These are phyloP conservation scores for Antitype chi DNA, from an alignment of 2,888 invertebrate species.

Conservation along the genomic window DNA sequence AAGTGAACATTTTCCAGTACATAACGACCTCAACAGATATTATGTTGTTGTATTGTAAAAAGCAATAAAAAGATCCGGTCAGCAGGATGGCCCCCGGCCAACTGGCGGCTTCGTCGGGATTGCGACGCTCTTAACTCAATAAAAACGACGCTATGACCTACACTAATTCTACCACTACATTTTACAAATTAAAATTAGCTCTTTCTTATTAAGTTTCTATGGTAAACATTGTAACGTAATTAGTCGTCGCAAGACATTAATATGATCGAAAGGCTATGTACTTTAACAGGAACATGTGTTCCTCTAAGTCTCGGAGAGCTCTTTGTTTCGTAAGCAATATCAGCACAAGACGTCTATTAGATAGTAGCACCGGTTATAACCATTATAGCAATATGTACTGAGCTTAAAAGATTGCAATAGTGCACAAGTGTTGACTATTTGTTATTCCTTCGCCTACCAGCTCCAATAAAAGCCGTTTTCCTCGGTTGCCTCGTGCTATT, in stretches of 20 bases:
- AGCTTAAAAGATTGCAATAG: constrained; percentile 61
- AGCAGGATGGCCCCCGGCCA: constrained; percentile 77
- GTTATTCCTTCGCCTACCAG: constrained; percentile 61
- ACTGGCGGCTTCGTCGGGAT: constrained; percentile 74
- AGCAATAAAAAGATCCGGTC: constrained; percentile 66
- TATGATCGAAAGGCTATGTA: constrained; percentile 2
- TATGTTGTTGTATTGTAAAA: constrained; percentile 69
- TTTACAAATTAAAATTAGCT: constrained; percentile 46
- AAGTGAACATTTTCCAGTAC: constrained; percentile 54
- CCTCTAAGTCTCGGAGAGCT: not conserved
- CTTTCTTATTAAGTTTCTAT: constrained; percentile 20
- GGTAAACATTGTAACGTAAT: constrained; percentile 15
- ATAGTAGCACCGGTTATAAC: constrained; percentile 22
- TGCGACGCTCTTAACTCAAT: constrained; percentile 71
- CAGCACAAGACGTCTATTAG: constrained; percentile 27
- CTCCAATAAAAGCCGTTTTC: constrained; percentile 62
- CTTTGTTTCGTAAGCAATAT: constrained; percentile 30
- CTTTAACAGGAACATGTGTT: constrained; percentile 12
- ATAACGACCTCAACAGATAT: constrained; percentile 59
- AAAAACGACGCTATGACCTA: constrained; percentile 66
- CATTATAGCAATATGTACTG: constrained; percentile 50
- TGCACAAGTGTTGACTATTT: constrained; percentile 64
- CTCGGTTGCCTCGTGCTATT: constrained; percentile 54
- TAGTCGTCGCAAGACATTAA: constrained; percentile 18
- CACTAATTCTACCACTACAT: constrained; percentile 65